Percentiles rank a stretch among this genome's conserved stretches.
phyloP scores from a whole-genome alignment of 2,113 vertebrate species.

The Saccopteryx leptura region DNA sequence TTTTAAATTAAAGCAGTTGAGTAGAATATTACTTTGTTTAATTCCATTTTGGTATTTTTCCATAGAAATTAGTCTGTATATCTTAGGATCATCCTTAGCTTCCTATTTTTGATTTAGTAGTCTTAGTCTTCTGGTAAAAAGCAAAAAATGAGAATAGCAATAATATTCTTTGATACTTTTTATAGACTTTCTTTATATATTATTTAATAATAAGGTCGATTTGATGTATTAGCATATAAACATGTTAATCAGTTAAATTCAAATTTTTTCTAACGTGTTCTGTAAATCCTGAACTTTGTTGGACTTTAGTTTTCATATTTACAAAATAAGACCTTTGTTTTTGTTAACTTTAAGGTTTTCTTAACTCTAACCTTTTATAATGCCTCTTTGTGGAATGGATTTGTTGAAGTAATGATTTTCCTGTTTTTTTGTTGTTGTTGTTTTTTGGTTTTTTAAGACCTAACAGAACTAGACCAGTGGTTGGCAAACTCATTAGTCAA shows the following conservation, averaged over 20 bases:
- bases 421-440: neutral
- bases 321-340: constrained; percentile 42
- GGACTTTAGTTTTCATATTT: neutral
- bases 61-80: neutral
- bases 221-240: constrained; percentile 28
- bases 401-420: constrained; percentile 18
- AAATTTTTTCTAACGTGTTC: constrained; percentile 18
- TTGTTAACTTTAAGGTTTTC: constrained; percentile 41
- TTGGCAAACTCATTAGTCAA: too few species aligned
- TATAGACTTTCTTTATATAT: neutral
- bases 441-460: constrained; percentile 38
- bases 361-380: constrained; percentile 25
- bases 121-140: constrained; percentile 26
- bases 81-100: neutral
- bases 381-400: constrained; percentile 8
- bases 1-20: constrained; percentile 52
- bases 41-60: constrained; percentile 23
- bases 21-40: constrained; percentile 37
- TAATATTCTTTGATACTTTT: constrained; percentile 46
- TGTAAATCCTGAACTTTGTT: neutral
- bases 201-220: constrained; percentile 27
- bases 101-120: constrained; percentile 43
- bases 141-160: constrained; percentile 37
- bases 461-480: neutral
- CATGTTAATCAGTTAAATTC: neutral